Percentiles rank a stretch among this genome's conserved stretches.
Conservation (phyloP, 2,113 vertebrate genomes). For the Equus quagga region DNA sequence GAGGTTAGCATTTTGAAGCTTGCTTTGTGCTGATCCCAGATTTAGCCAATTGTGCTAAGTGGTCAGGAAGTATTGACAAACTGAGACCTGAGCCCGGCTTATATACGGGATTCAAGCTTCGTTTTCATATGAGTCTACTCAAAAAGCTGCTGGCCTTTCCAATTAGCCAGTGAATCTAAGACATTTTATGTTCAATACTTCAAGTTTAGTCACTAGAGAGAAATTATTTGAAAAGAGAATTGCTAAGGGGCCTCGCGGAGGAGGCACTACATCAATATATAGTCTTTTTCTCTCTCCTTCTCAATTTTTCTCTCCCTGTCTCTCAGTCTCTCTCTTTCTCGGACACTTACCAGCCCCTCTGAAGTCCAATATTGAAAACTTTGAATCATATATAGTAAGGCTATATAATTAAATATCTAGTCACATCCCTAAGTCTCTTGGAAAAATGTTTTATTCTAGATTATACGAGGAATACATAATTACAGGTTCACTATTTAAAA, state of each 20-base stretch:
- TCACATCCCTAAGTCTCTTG: constrained; percentile 12
- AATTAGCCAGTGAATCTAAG: constrained; percentile 56
- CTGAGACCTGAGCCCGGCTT: background rate
- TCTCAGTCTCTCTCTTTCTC: background rate
- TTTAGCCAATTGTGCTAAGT: constrained; percentile 62
- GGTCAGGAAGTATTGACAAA: constrained; percentile 43
- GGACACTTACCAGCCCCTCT: background rate
- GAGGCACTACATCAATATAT: background rate
- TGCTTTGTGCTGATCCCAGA: constrained; percentile 27
- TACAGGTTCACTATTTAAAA: background rate
- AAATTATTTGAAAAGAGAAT: constrained; percentile 57
- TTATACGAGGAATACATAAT: background rate
- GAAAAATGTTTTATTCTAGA: constrained; percentile 63
- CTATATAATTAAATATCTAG: constrained; percentile 22
- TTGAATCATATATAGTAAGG: constrained; percentile 29
- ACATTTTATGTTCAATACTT: constrained; percentile 58
- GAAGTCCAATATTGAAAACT: background rate
- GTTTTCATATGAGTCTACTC: constrained; percentile 63
- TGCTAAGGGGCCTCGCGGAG: background rate
- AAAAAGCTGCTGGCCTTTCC: constrained; percentile 53
- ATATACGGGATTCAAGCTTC: constrained; percentile 24
- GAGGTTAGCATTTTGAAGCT: constrained; percentile 22
- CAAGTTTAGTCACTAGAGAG: constrained; percentile 48
- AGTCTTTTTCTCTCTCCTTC: background rate
- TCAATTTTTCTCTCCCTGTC: background rate